Evolutionary conservation across 2,888 invertebrate genomes (phyloP), one percentile per base, ranked within the genome.

Genomic region (Eremobia ochroleuca): DNA sequence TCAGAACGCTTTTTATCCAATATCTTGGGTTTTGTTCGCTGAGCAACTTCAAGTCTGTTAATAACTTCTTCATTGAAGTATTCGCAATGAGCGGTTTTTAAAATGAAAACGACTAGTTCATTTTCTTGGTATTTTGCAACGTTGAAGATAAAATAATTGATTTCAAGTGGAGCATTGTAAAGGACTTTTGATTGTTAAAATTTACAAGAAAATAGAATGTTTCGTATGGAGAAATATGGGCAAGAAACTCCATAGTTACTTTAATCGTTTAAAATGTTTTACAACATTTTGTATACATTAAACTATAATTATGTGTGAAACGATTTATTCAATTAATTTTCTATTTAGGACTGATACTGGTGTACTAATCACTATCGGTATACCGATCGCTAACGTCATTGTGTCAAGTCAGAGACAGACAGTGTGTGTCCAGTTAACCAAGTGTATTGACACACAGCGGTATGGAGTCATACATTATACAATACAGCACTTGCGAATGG

Each of bases 1-100:
- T 88, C 77, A 67, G 75, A 82, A 84, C 83, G 74, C 61, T 82
- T 78, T 81, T 85, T 79, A 83, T 81, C 73, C 82, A 79, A 81
- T 82, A 78, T 80, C 84, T 78, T 65, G 67, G 65, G 70, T 81
- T 83, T 83, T 85, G 79, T 85, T 71, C 77, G 37, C 59, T 67
- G 37, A 77, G 68, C 69, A 73, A 81, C 73, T 85, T 79, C 15
- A 81, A 77, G 65, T 68, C 73, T 79, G 77, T 77, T 86, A 85
- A 81, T 79, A 86, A 81, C 55, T 85, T 79, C 61, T 81, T 81
- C 55, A 73, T 69, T 62, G 69, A 74, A 79, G 72, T 73, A 58
- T 75, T 75, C 9, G 55, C 62, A 62, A 46, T 65, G 25, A 72
- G 37, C 6, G 15, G 25, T 49, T 73, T 34, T 40, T 55, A 21